Conservation (phyloP, 2,113 vertebrate species). For the Vanacampus margaritifer region DNA sequence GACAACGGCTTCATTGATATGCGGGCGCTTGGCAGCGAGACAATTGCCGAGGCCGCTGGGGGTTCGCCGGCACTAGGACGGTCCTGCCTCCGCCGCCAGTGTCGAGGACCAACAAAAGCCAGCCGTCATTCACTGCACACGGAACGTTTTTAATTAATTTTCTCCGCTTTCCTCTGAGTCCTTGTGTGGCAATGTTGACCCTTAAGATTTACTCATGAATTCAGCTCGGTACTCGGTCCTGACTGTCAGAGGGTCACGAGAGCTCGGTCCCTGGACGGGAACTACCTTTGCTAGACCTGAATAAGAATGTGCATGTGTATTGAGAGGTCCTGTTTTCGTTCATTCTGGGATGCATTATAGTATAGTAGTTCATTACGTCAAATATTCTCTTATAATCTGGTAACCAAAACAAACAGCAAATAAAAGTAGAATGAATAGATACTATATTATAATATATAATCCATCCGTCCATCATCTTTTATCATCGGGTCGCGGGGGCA, state of each 20-base stretch:
- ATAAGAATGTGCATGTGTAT: constrained; percentile 14
- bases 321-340: background rate
- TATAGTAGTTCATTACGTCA: background rate
- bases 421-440: background rate
- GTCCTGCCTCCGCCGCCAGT: constrained; percentile 88
- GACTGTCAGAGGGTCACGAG: constrained; percentile 70
- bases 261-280: constrained; percentile 46
- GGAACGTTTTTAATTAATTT: constrained; percentile 99
- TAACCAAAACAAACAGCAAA: background rate
- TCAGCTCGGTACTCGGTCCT: constrained; percentile 57
- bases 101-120: constrained; percentile 85
- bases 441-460: no score
- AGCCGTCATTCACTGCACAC: constrained; percentile 83
- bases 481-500: no score
- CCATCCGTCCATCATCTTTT: no score
- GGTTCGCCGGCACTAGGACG: constrained; percentile 77
- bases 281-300: constrained; percentile 36
- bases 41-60: constrained; percentile 89
- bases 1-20: constrained; percentile 94
- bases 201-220: constrained; percentile 67
- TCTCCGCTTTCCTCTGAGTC: constrained; percentile 83
- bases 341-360: background rate
- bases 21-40: constrained; percentile 83
- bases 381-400: background rate
- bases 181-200: constrained; percentile 68